Percentiles rank a stretch among this genome's conserved stretches.
These are phyloP conservation scores for Idaea biselata DNA, from an alignment of 2,888 invertebrate species.

Conservation along the genomic window DNA sequence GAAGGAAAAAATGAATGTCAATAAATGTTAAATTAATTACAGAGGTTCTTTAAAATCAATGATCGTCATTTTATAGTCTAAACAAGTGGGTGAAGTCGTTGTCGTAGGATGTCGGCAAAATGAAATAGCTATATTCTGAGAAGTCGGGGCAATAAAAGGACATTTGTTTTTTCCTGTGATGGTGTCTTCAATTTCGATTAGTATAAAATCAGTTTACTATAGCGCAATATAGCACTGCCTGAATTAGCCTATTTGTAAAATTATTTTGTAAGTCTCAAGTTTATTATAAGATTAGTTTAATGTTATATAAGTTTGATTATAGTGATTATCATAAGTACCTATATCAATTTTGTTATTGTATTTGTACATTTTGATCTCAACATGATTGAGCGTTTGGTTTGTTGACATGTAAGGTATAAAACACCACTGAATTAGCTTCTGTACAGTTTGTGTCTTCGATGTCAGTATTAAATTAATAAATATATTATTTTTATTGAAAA, in stretches of 20 bases:
- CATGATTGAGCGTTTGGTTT: slow-evolving; percentile 74
- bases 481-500: slow-evolving; percentile 16
- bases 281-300: slow-evolving; percentile 10
- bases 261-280: slow-evolving; percentile 17
- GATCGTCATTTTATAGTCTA: too few relatives aligned
- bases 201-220: slow-evolving; percentile 46
- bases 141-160: too few relatives aligned
- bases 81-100: too few relatives aligned
- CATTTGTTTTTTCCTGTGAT: too few relatives aligned
- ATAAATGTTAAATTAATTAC: too few relatives aligned
- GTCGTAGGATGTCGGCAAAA: too few relatives aligned
- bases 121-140: too few relatives aligned
- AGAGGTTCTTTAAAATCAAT: too few relatives aligned
- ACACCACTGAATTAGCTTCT: slow-evolving; percentile 77
- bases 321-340: slow-evolving; percentile 14
- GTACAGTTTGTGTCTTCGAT: slow-evolving; percentile 71
- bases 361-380: slow-evolving; percentile 80
- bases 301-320: not conserved
- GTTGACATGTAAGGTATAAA: slow-evolving; percentile 77
- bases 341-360: slow-evolving; percentile 49
- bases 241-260: slow-evolving; percentile 58
- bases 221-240: slow-evolving; percentile 77
- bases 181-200: slow-evolving; percentile 50
- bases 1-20: too few relatives aligned
- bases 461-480: slow-evolving; percentile 47